Base-by-base conservation (phyloP, 2,888 invertebrate genomes). In the Archips crataeganus region DNA sequence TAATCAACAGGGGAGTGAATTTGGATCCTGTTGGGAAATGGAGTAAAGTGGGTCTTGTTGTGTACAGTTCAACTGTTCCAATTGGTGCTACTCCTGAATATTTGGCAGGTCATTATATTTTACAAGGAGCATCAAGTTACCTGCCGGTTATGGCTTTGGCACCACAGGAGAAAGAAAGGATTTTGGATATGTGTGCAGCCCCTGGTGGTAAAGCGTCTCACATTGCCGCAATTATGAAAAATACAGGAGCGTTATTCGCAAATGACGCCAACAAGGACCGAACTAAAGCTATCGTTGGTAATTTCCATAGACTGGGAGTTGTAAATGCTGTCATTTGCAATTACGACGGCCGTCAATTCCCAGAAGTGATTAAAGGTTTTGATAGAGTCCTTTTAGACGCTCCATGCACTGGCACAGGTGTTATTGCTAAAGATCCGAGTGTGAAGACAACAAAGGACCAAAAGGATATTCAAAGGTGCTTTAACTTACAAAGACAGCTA, bases 141-240 rank as follows among this genome's bases (percentile, higher is more conserved):
- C 92, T 99, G 70, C 99, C 99, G 0, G 99, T 99, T 0, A 99
- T 99, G 98, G 98, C 99, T 0, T 94, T 99, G 70, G 99, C 98
- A 0, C 99, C 99, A 0, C 98, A 99, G 93, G 99, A 98, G 93
- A 97, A 98, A 84, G 99, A 99, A 92, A 95, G 97, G 78, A 96
- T 99, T 78, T 94, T 99, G 47, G 99, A 99, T 86, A 98, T 99
- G 98, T 98, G 99, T 87, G 97, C 99, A 0, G 99, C 99, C 0
- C 99, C 99, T 0, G 99, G 99, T 63, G 99, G 99, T 9, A 99
- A 99, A 94, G 98, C 99, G 0, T 98, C 99, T 0, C 99, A 99
- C 89, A 99, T 99, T 75, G 98, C 99, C 67, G 97, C 99, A 0
- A 95, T 99, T 11, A 99, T 99, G 99, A 99, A 99, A 90, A 99